Evolutionary conservation across 2,888 invertebrate species (phyloP), one percentile per base, ranked within the genome.

Genomic region (Parnassius mnemosyne): DNA sequence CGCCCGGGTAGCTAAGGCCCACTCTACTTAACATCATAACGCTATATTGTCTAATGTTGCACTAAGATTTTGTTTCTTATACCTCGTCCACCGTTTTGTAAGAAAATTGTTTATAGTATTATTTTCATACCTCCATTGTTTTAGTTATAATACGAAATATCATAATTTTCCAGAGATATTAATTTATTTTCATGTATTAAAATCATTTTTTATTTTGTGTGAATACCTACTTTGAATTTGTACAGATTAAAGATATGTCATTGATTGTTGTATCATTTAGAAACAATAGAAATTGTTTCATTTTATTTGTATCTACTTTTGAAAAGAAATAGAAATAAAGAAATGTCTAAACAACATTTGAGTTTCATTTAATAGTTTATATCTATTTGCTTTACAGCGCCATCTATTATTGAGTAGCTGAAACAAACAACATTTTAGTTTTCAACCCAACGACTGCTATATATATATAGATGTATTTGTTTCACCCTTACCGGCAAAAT

Each of bases 371-470:
- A 49, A 9, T 44, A 49, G 9, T 11, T 25, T n/a, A 13, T 47
- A 16, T 57, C 5, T n/a, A 46, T 46, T 46, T 46, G 46, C 12
- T 10, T n/a, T 10, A 9, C 43, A 65, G 57, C 73, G 79, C 78
- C 84, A 84, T 81, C 87, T 86, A 78, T 71, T 65, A 67, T 51
- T 61, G 71, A 80, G 69, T 84, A 83, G 84, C 68, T 7, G n/a
- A 53, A 49, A 2, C 10, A 13, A 9, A n/a, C 41, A 9, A 53
- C 53, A 43, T 43, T 43, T 11, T 43, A 43, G 43, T 43, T 43
- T 11, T 43, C 43, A 43, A 43, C 43, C 3, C 11, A 43, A 11
- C 2, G 43, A 11, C 11, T 43, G 2, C 10, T 1, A 43, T 10
- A 3, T 43, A 42, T 20, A 20, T 2, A 20, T 20, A 20, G 20